These are phyloP conservation scores for Tenualosa thibaudeaui DNA, from an alignment of 2,797 vertebrate genomes.

Conservation along the genomic window DNA sequence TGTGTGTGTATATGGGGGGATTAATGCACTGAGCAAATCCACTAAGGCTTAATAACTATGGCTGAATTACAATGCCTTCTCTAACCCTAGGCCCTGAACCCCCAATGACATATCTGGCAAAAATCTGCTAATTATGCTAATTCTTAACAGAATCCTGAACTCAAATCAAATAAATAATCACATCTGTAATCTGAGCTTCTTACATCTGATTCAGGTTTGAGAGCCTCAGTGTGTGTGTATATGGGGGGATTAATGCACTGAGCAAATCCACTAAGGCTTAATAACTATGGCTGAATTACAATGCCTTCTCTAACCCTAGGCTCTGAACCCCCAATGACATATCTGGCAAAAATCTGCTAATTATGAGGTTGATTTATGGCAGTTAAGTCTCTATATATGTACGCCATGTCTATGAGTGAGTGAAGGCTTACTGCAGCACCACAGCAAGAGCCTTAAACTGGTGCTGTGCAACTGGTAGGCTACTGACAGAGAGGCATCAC, in stretches of 20 bases:
- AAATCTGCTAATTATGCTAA: no score
- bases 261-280: constrained; percentile 35
- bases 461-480: not conserved
- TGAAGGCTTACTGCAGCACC: not conserved
- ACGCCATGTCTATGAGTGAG: not conserved
- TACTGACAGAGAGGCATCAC: not conserved
- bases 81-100: no score
- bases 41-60: not conserved
- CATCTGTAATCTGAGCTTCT: constrained; percentile 34
- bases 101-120: no score
- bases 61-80: no score
- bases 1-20: constrained; percentile 47
- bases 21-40: constrained; percentile 44
- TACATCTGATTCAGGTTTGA: constrained; percentile 66
- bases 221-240: constrained; percentile 41
- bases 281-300: not conserved
- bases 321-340: no score
- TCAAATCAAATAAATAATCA: constrained; percentile 45
- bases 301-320: no score
- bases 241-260: constrained; percentile 47
- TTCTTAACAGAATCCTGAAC: constrained; percentile 46
- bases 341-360: no score
- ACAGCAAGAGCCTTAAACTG: not conserved
- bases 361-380: no score
- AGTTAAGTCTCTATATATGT: no score